Conservation (phyloP, 64 coral and sea anemone species). For the Acropora yongei region DNA sequence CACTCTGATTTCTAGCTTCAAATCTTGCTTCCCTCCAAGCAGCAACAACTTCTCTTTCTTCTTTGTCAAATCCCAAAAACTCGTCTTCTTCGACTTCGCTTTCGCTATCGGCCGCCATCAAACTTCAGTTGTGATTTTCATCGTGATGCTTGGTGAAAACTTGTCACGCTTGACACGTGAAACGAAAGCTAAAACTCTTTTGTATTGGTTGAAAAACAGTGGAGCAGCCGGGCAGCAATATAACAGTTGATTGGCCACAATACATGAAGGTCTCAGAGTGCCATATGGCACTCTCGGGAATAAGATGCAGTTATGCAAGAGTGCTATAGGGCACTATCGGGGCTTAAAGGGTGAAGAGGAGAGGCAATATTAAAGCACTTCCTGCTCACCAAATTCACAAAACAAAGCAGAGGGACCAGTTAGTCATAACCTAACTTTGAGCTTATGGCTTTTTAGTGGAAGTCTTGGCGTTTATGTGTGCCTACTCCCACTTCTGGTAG, state of each 20-base stretch:
- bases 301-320: too few species aligned
- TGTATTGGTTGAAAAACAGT: conserved; percentile 33
- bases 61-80: background rate
- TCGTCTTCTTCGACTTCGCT: background rate
- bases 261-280: background rate
- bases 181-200: conserved; percentile 12
- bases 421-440: too few species aligned
- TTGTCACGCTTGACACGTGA: background rate
- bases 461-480: too few species aligned
- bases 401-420: too few species aligned
- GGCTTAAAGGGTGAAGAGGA: too few species aligned
- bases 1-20: background rate
- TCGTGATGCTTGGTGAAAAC: background rate
- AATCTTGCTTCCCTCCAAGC: background rate
- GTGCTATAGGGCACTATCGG: too few species aligned
- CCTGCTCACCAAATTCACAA: too few species aligned
- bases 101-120: background rate
- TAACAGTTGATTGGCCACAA: conserved; percentile 27
- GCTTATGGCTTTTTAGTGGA: too few species aligned
- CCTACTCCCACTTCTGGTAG: too few species aligned
- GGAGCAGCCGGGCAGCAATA: background rate
- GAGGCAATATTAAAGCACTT: too few species aligned
- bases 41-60: background rate
- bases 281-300: too few species aligned
- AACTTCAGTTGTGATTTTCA: background rate